Percentiles rank a stretch among this genome's conserved stretches.
Conservation (phyloP, 2,888 invertebrate species). For the Philereme transversata region DNA sequence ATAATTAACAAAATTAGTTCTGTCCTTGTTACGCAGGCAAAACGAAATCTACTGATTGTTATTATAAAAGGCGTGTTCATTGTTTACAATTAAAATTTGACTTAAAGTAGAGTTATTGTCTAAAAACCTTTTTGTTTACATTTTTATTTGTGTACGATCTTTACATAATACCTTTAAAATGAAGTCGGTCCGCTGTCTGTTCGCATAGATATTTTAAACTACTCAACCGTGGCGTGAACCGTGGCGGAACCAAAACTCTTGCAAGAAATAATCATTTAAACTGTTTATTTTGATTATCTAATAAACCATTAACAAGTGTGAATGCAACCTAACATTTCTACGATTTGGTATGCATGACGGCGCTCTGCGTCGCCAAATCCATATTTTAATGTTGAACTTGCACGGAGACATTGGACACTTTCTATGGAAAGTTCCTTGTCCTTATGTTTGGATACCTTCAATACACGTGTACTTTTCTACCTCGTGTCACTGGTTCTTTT, state of each 20-base stretch:
- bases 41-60: background rate
- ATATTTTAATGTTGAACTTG: constrained; percentile 58
- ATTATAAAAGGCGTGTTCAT: background rate
- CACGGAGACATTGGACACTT: constrained; percentile 25
- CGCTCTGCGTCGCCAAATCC: constrained; percentile 51
- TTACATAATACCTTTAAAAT: too few species aligned
- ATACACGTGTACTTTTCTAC: constrained; percentile 9
- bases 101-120: too few species aligned
- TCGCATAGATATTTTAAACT: too few species aligned
- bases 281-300: too few species aligned
- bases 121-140: too few species aligned
- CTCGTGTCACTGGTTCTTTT: too few species aligned
- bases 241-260: too few species aligned
- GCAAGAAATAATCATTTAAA: too few species aligned
- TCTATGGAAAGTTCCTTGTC: constrained; percentile 46
- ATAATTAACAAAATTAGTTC: constrained; percentile 2
- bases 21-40: constrained; percentile 2
- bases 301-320: background rate
- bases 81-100: too few species aligned
- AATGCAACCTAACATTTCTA: constrained; percentile 31
- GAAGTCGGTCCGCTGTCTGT: too few species aligned
- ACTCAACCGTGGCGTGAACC: too few species aligned
- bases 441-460: constrained; percentile 29
- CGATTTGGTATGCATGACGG: constrained; percentile 63
- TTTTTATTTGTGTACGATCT: too few species aligned